Evolutionary conservation across 2,113 vertebrate genomes (phyloP), one percentile per base, ranked within the genome.

Genomic region (Fulmarus glacialis): DNA sequence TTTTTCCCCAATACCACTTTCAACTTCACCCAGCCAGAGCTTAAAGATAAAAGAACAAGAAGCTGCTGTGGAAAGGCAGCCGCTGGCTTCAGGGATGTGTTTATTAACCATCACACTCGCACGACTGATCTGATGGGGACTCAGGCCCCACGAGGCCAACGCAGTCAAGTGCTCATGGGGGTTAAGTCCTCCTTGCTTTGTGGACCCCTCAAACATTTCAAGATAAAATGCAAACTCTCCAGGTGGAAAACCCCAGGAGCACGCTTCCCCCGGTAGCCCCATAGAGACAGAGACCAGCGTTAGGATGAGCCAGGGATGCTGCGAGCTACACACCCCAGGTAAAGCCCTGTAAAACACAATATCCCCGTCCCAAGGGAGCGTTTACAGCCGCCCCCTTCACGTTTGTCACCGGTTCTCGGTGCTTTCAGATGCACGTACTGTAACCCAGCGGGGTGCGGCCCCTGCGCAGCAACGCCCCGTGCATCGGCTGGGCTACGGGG

Each of bases 111-210:
- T 27, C 0, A 0, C 23, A 4, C 40, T 82, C 7, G 0, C 48
- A 77, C 15, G 0, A 45, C 29, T 27, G 43, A 85, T 32, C 43
- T 12, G 4, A 63, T 0, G 2, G 43, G 20, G 17, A 79, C 50
- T 52, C 0, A 0, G 38, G 20, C 26, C 21, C 26, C 2, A 1
- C 0, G 9, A 64, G 32, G 13, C 22, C 67, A 77, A 18, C 1
- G 1, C 38, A 52, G 30, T 14, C 36, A 71, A 43, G 20, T 36
- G 15, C 13, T 64, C 36, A 4, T 0, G 0, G 20, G 1, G 50
- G 2, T n/a, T 45, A n/a, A 71, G 12, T 43, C 63, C 29, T n/a
- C 64, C 47, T 64, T 48, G 56, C 11, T 75, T 75, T 75, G 21
- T 5, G 3, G 10, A 60, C 21, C 40, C 23, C n/a, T 55, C 52